These are phyloP conservation scores for Drosophila kanapiae DNA, from an alignment of 1,140 invertebrate species.

Conservation along the genomic window DNA sequence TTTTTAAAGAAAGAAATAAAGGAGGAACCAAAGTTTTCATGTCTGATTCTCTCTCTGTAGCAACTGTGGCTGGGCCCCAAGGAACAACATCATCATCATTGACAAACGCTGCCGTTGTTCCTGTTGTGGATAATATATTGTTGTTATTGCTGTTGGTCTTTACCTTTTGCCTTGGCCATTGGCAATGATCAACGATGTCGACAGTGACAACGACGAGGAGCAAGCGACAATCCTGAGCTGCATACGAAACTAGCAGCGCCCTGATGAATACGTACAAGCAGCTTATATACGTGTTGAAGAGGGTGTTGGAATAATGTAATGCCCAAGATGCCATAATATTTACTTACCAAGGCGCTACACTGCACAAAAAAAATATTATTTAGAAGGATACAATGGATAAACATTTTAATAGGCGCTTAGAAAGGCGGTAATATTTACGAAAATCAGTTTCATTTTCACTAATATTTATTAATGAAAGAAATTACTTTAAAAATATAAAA, in stretches of 20 bases:
- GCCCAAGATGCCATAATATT: conserved; percentile 45
- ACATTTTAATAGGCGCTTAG: background rate
- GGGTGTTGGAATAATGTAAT: conserved; percentile 50
- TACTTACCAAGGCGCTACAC: conserved; percentile 47
- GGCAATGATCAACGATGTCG: conserved; percentile 76
- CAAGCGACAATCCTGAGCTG: conserved; percentile 81
- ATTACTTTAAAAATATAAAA: background rate
- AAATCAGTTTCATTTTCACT: background rate
- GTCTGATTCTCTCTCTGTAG: conserved; percentile 10
- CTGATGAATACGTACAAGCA: conserved; percentile 44
- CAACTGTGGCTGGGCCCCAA: conserved; percentile 18
- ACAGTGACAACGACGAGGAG: conserved; percentile 77
- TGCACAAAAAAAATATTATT: conserved; percentile 1
- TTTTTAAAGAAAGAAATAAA: background rate
- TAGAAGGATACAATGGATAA: background rate
- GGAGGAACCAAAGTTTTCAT: background rate
- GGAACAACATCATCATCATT: conserved; percentile 42
- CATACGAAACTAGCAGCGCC: conserved; percentile 72
- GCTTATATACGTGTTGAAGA: conserved; percentile 39
- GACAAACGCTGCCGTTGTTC: conserved; percentile 34
- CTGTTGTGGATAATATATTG: conserved; percentile 16
- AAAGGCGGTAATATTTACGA: background rate
- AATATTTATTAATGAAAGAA: background rate
- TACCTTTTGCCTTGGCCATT: conserved; percentile 41
- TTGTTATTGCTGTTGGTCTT: conserved; percentile 32